These are phyloP conservation scores for Heteropelma amictum DNA, from an alignment of 2,888 invertebrate genomes.

Conservation along the genomic window DNA sequence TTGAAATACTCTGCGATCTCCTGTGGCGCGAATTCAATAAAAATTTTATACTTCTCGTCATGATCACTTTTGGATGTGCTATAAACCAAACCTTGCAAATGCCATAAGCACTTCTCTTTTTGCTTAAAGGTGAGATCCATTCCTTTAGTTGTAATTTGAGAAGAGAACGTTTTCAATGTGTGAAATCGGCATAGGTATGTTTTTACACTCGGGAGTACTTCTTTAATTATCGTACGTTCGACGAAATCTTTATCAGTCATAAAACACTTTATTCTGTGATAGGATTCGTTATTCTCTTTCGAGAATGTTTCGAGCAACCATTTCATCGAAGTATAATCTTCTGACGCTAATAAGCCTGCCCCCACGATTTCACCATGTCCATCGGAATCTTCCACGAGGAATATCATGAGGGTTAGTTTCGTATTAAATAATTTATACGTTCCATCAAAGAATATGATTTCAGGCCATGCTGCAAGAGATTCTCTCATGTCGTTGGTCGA, in stretches of 20 bases:
- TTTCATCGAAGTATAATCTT: constrained; percentile 32
- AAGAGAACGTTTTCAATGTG: constrained; percentile 2
- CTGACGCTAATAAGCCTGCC: constrained; percentile 40
- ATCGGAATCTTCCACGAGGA: constrained; percentile 49
- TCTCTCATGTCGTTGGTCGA: constrained; percentile 46
- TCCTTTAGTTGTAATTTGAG: not conserved
- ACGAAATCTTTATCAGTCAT: constrained; percentile 55
- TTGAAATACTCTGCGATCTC: not conserved
- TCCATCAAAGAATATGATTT: constrained; percentile 51
- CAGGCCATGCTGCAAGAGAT: constrained; percentile 40
- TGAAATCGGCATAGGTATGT: constrained; percentile 26
- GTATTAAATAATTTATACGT: constrained; percentile 48
- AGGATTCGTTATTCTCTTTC: constrained; percentile 28
- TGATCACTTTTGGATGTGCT: constrained; percentile 6
- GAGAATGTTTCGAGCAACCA: constrained; percentile 51
- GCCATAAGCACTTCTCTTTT: not conserved
- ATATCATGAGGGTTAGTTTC: constrained; percentile 47
- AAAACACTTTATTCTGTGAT: constrained; percentile 26
- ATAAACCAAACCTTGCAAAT: not conserved
- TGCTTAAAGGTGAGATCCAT: not conserved
- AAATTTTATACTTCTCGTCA: not conserved
- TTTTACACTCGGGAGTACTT: not conserved
- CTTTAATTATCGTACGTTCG: constrained; percentile 27
- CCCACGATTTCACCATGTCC: constrained; percentile 36
- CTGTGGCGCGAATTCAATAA: not conserved